Evolutionary conservation across 2,113 vertebrate genomes (phyloP).

Genomic region (Sylvietta virens): DNA sequence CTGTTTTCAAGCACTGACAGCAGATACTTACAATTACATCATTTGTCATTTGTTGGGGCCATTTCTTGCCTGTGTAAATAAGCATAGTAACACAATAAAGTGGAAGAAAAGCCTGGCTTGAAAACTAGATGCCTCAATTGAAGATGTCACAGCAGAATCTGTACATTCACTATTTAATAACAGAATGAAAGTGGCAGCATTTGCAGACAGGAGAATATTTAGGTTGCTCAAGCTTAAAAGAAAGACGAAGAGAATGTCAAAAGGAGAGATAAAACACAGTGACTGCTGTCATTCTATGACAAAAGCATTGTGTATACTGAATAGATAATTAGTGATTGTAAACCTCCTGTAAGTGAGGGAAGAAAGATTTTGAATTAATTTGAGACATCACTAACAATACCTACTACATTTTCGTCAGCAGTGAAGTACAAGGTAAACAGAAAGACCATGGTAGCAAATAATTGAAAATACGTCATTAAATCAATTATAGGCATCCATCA

Average conservation of each 20-base stretch:
- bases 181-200: not conserved
- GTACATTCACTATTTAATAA: not conserved
- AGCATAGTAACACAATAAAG: not conserved
- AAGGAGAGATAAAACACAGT: not conserved
- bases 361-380: constrained; percentile 4
- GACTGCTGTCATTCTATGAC: not conserved
- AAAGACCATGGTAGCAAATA: not conserved
- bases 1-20: not conserved
- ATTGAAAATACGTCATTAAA: not conserved
- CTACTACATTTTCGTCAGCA: not conserved
- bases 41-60: not conserved
- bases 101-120: not conserved
- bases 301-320: constrained; percentile 20
- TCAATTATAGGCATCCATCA: not conserved
- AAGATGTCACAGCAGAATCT: not conserved
- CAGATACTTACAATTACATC: not conserved
- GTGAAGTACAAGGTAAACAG: not conserved
- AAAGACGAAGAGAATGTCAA: not conserved
- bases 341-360: not conserved
- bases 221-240: not conserved
- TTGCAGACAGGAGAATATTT: constrained; percentile 29
- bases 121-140: not conserved
- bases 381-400: not conserved
- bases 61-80: not conserved
- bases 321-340: constrained; percentile 39